These are phyloP conservation scores for Mus caroli DNA, from an alignment of 2,797 vertebrate species.

Conservation along the genomic window DNA sequence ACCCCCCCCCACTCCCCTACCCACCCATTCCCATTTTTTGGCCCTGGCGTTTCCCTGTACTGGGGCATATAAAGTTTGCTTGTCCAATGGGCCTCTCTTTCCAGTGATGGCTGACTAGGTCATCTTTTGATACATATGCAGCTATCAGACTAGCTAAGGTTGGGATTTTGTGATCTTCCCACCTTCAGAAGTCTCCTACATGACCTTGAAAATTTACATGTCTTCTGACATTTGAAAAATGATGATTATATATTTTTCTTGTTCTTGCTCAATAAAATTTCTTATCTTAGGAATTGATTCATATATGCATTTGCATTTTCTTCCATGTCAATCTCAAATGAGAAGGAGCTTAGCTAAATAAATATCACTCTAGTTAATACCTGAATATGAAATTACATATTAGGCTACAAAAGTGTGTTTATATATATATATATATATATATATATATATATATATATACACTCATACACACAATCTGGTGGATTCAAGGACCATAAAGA, in stretches of 20 bases:
- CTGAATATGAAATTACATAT: neutral
- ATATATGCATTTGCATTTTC: neutral
- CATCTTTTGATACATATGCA: too few species aligned
- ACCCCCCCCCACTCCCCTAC: too few species aligned
- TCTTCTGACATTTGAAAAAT: neutral
- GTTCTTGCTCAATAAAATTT: neutral
- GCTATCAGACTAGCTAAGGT: neutral
- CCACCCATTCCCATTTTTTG: too few species aligned
- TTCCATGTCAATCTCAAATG: neutral
- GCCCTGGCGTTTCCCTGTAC: too few species aligned
- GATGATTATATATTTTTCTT: neutral
- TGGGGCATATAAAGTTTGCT: too few species aligned
- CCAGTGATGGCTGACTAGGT: too few species aligned
- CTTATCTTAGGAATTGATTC: neutral
- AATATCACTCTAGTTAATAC: neutral
- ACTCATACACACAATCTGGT: neutral
- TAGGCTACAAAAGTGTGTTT: neutral
- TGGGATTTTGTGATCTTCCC: neutral
- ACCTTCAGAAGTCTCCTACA: neutral
- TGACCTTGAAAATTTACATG: neutral
- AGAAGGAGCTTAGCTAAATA: neutral
- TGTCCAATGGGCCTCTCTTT: too few species aligned
- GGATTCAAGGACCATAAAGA: too few species aligned
- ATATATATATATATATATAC: too few species aligned
- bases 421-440: neutral